Evolutionary conservation across 2,888 invertebrate species (phyloP), one percentile per base, ranked within the genome.

Genomic region (Oscheius sp.): DNA sequence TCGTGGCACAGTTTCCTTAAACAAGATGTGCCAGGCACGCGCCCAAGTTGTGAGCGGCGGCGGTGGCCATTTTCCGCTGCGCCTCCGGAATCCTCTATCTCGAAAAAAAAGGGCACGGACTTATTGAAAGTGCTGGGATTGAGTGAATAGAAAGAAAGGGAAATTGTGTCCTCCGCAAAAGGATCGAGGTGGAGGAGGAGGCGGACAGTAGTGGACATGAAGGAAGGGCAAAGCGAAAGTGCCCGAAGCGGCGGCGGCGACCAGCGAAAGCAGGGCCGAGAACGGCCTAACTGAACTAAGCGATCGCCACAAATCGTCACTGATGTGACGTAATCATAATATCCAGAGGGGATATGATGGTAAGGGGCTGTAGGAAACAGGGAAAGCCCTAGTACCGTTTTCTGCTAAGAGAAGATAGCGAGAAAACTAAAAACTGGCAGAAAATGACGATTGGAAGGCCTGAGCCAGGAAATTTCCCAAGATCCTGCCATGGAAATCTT

Each of bases 181-280:
- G 27, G 66, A 49, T 66, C 52, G 66, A 12, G n/a, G 49, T 6
- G 29, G n/a, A 6, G 35, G 2, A 46, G 49, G 25, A 16, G 64
- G 46, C 21, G n/a, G 35, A 35, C 35, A 35, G 35, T 35, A 35
- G 35, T 9, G 35, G 35, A 9, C 35, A 35, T 35, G 35, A 35
- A 35, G 49, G 27, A 52, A 49, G 66, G 52, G 66, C 61, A 66
- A 66, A 52, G 66, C 52, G 66, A 66, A 66, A 66, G 66, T 52
- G 49, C 49, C 25, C 45, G 27, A 25, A 16, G 29, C 45, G 16
- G 61, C 61, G 45, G 45, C 29, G 35, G 45, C 6, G 61, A 35
- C 29, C 18, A 16, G 66, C 25, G 52, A 66, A 66, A 66, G 61
- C 61, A 41, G 21, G 61, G 41, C 45, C 61, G 61, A n/a, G 41